phyloP scores from a whole-genome alignment of 2,113 vertebrate genomes.

The Megaptera novaeangliae region DNA sequence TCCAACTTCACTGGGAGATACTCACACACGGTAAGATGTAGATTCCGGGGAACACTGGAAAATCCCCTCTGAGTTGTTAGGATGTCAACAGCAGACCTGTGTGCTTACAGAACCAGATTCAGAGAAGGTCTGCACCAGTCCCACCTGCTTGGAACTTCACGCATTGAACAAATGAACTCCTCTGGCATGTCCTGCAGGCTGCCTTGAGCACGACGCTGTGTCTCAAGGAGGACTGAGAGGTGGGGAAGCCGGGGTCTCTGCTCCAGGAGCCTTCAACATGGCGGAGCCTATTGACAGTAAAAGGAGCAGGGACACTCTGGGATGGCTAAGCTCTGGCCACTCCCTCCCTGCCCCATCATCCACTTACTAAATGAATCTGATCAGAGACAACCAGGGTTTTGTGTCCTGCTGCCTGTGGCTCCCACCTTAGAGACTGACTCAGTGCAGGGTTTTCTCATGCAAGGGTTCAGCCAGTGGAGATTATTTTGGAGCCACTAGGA shows the following conservation, averaged over 20 bases:
- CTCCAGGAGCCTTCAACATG: neutral
- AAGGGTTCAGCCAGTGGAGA: no score
- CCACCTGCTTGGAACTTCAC: neutral
- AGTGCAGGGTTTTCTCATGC: neutral
- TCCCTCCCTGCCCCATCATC: no score
- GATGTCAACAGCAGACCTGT: rapidly evolving
- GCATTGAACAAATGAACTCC: rapidly evolving
- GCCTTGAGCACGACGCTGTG: rapidly evolving
- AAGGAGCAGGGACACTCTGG: rapidly evolving
- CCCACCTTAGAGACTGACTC: neutral
- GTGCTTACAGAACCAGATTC: rapidly evolving
- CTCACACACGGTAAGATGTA: rapidly evolving
- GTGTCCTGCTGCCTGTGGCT: rapidly evolving
- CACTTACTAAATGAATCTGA: neutral
- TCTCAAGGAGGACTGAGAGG: rapidly evolving
- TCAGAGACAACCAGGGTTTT: neutral
- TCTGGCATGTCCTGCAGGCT: rapidly evolving
- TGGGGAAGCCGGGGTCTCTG: rapidly evolving
- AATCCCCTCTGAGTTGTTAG: neutral
- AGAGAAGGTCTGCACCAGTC: rapidly evolving
- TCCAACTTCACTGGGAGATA: neutral
- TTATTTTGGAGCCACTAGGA: no score
- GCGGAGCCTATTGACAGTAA: no score
- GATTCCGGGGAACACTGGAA: neutral
- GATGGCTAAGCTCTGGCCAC: neutral